Percentiles rank a stretch among this genome's conserved stretches.
These are phyloP conservation scores for Andrena praecox DNA, from an alignment of 2,888 invertebrate genomes.

Conservation along the genomic window DNA sequence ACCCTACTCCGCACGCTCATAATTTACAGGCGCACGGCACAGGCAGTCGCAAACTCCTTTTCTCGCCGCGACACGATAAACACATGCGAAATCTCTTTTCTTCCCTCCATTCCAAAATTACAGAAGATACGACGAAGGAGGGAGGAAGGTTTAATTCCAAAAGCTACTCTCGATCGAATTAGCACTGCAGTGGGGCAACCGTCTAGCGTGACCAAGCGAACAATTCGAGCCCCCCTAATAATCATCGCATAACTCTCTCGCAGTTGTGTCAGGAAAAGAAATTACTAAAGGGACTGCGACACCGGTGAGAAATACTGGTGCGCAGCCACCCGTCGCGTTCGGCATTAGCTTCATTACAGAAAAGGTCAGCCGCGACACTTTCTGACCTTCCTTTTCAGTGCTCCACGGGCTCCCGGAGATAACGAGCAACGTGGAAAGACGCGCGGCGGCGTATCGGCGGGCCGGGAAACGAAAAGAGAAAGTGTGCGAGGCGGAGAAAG, in stretches of 20 bases:
- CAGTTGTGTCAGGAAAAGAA: background rate
- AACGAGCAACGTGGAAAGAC: constrained; percentile 49
- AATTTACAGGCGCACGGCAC: too few relatives aligned
- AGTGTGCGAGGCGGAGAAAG: background rate
- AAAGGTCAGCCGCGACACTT: constrained; percentile 65
- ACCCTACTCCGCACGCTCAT: too few relatives aligned
- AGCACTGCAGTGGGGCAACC: too few relatives aligned
- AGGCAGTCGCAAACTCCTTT: too few relatives aligned
- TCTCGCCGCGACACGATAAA: background rate
- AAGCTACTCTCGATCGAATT: background rate
- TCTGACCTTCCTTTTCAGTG: constrained; percentile 57
- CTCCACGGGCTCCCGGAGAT: constrained; percentile 51
- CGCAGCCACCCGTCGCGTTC: constrained; percentile 57
- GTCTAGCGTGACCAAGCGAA: too few relatives aligned
- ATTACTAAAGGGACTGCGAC: constrained; percentile 28
- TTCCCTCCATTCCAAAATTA: background rate
- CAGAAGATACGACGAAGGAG: background rate
- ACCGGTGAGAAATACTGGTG: constrained; percentile 37
- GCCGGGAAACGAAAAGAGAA: constrained; percentile 13
- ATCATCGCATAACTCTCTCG: background rate
- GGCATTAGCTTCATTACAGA: constrained; percentile 65
- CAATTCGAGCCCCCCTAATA: constrained; percentile 36
- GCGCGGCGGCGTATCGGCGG: constrained; percentile 27
- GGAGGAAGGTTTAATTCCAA: background rate
- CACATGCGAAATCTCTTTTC: background rate